These are phyloP conservation scores for Zygaena filipendulae DNA, from an alignment of 2,888 invertebrate genomes.

Conservation along the genomic window DNA sequence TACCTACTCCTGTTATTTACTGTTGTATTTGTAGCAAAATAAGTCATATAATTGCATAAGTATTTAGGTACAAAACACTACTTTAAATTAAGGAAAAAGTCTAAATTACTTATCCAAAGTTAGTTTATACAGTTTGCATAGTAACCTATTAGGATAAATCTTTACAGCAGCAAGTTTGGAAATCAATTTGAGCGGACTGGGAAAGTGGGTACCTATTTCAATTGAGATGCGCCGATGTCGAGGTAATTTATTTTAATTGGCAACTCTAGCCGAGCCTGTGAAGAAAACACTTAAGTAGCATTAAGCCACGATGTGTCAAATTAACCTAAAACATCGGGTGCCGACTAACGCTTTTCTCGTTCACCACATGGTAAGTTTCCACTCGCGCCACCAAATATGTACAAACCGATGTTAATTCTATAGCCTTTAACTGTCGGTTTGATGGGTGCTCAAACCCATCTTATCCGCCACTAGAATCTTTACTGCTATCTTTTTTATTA, in stretches of 20 bases:
- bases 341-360: slow-evolving; percentile 11
- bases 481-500: slow-evolving; percentile 30
- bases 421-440: slow-evolving; percentile 18
- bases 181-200: slow-evolving; percentile 41
- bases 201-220: slow-evolving; percentile 39
- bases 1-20: background rate
- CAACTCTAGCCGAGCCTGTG: slow-evolving; percentile 22
- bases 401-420: slow-evolving; percentile 16
- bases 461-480: slow-evolving; percentile 29
- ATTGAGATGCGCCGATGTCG: too few species aligned
- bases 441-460: slow-evolving; percentile 22
- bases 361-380: slow-evolving; percentile 4
- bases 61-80: background rate
- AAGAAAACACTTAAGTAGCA: slow-evolving; percentile 33
- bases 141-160: too few species aligned
- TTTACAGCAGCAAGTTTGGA: too few species aligned
- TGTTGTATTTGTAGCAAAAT: background rate
- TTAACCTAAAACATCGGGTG: slow-evolving; percentile 24
- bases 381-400: slow-evolving; percentile 3
- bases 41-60: background rate
- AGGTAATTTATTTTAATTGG: slow-evolving; percentile 51
- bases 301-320: too few species aligned
- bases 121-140: too few species aligned
- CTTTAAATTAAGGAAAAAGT: slow-evolving; percentile 15
- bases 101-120: slow-evolving; percentile 21